Base-by-base conservation (phyloP, 2,888 invertebrate species). In the Lingula anatina region DNA sequence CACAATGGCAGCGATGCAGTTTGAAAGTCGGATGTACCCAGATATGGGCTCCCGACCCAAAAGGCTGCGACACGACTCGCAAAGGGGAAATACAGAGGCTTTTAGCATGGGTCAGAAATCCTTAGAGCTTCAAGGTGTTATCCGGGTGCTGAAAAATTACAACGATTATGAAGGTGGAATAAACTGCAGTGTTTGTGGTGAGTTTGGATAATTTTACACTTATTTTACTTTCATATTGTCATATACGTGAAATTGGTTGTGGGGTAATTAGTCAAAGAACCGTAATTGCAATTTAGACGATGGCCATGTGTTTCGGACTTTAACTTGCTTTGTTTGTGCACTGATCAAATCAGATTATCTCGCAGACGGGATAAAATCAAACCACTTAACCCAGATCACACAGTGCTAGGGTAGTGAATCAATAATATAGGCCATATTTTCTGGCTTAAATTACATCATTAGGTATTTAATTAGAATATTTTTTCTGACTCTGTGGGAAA, bases 111-210 rank as follows among this genome's bases (percentile, higher is more conserved):
- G 62, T 2, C 57, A 57, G 9, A 56, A 57, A 53, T 55, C 52
- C 35, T 51, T 69, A 25, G 64, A 66, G 44, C 53, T 69, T n/a
- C 46, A 57, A 37, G 66, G 61, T 26, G 62, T 69, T 25, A 46
- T 66, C 24, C 55, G 58, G 2, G 59, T 66, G 5, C 38, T 68
- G 41, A 60, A 61, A 47, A 56, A 54, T 15, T 66, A 66, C 41
- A 54, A 51, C 7, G 65, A 66, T 44, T 70, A 65, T 41, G 66
- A 65, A 18, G 70, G 70, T 5, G 70, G 70, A 2, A 63, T 70
- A 25, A 70, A 70, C 52, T 70, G 70, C 47, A 59, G 61, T 40
- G 50, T 63, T 9, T 70, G 70, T 56, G 70, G 70, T 70, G 50
- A 60, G 65, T 51, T n/a, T 7, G 5, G 44, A 21, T 3, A 23